Conservation (phyloP, 2,797 vertebrate species). For the Pseudochirops corinnae region DNA sequence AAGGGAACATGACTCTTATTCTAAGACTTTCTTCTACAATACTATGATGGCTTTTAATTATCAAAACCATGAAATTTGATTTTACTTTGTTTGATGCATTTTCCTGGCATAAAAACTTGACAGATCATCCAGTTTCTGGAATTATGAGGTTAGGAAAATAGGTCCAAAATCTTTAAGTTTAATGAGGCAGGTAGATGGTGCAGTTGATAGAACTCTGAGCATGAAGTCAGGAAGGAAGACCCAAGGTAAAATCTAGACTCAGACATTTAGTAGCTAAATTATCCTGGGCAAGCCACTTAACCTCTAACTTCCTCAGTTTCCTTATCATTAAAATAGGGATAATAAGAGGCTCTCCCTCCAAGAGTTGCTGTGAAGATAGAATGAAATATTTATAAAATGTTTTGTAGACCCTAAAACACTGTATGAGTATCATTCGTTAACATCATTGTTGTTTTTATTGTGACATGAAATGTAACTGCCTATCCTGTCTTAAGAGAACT, state of each 20-base stretch:
- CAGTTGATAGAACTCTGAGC: neutral
- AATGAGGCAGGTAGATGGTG: neutral
- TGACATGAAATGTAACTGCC: neutral
- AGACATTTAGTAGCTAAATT: neutral
- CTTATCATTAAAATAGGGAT: neutral
- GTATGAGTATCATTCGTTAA: neutral
- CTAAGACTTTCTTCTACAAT: neutral
- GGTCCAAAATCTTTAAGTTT: neutral
- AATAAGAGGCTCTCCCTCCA: neutral
- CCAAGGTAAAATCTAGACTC: neutral
- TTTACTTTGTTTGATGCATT: neutral
- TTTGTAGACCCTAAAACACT: neutral
- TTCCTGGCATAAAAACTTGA: neutral
- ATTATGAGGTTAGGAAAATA: neutral
- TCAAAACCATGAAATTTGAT: neutral
- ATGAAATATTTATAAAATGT: neutral
- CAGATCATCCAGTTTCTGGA: neutral
- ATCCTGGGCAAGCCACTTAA: neutral
- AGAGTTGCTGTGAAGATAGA: neutral
- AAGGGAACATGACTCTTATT: neutral
- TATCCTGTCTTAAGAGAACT: neutral
- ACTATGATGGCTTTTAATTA: neutral
- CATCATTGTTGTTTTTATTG: neutral
- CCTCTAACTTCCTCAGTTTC: neutral
- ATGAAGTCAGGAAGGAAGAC: neutral